Base-by-base conservation (phyloP, 2,888 invertebrate species). In the Eulithis testata region DNA sequence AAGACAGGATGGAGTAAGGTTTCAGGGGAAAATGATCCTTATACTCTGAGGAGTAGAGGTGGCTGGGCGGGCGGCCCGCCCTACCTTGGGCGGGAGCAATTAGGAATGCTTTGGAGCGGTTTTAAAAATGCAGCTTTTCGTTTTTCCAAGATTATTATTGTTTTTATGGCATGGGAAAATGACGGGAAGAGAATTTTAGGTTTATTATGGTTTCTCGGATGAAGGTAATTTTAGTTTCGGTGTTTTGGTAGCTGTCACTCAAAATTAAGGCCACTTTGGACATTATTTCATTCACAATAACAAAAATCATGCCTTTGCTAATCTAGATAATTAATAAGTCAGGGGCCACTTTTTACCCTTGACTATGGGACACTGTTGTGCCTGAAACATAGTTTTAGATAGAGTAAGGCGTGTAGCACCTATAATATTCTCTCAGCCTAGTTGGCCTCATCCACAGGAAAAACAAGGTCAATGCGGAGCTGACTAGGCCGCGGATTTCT, bases 51-150 rank as follows among this genome's bases (percentile, higher is more conserved):
- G 52, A 54, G 68, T 79, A 82, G 78, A 76, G 76, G 73, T 68
- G 71, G 79, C 76, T 80, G 85, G 86, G 87, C 85, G 87, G 89
- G 83, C 81, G 82, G 80, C 73, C 85, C 87, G 87, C 88, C 88
- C 86, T 82, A 76, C 77, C 80, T 78, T 85, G 90, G 90, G 90
- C 89, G 89, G 90, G 84, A 81, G 90, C 88, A 90, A 91, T 91
- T 91, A 91, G 84, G 77, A 78, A 77, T 77, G 78, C 82, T 82
- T 78, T 79, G 77, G 79, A 80, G 79, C 76, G 80, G 75, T 83
- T 88, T 88, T 86, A 82, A 87, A 88, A 89, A 85, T 87, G 81
- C 82, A 84, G 82, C 82, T 82, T 77, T 76, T 70, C 73, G 74
- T 83, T 84, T 83, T 81, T 78, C 74, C 72, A 43, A 74, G 77